phyloP scores from a whole-genome alignment of 2,113 vertebrate genomes.

The Scatophagus argus region DNA sequence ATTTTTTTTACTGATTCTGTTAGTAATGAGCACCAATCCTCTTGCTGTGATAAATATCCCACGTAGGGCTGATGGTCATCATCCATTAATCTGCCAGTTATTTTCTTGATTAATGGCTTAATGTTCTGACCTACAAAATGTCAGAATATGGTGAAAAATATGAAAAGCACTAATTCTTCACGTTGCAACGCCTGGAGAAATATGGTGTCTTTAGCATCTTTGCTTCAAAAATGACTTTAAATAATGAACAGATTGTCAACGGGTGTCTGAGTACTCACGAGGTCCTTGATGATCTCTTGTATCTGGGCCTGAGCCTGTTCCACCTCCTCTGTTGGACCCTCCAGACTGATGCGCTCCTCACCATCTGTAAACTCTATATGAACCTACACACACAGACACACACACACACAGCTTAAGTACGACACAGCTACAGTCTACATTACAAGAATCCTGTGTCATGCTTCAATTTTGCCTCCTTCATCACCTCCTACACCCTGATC shows the following conservation, averaged over 20 bases:
- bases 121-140: neutral
- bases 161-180: neutral
- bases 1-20: neutral
- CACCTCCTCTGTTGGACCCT: slow-evolving; percentile 85
- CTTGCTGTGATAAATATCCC: neutral
- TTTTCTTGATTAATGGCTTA: neutral
- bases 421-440: neutral
- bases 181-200: neutral
- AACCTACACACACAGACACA: slow-evolving; percentile 73
- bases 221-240: neutral
- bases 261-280: slow-evolving; percentile 81
- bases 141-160: neutral
- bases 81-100: neutral
- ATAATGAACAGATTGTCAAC: neutral
- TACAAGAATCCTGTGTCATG: neutral
- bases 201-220: neutral
- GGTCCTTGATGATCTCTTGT: slow-evolving; percentile 85
- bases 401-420: neutral
- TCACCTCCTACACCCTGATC: neutral
- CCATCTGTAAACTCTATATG: slow-evolving; percentile 88
- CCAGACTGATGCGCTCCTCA: slow-evolving; percentile 86
- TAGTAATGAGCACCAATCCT: neutral
- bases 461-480: neutral
- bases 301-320: slow-evolving; percentile 85
- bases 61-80: neutral